Base-by-base conservation (phyloP, 2,797 vertebrate genomes). In the Apogon talboti region DNA sequence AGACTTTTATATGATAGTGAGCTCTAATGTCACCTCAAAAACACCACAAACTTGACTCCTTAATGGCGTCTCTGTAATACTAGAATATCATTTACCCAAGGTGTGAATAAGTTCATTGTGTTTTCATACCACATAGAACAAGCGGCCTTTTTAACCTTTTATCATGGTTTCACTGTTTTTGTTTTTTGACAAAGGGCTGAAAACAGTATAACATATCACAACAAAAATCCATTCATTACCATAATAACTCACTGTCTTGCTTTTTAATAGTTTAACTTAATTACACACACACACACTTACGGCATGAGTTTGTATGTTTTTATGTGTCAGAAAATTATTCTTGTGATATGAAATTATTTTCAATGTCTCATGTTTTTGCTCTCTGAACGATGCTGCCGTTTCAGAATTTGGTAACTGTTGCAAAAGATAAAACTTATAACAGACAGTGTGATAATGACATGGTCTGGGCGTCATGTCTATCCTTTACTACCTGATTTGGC, bases 51-150 rank as follows among this genome's bases (percentile, higher is more conserved):
- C 48, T 5, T 56, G 37, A 67, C 38, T 55, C 43, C 15, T 61
- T 72, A 45, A 70, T 71, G 70, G 42, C 57, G 15, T 14, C 15
- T 13, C n/a, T 69, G 71, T 76, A 74, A 84, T 13, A 38, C 15
- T 13, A 62, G 15, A 80, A 57, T 59, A 49, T 41, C 60, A 16
- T 65, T 62, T 14, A 41, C 7, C 14, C 24, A 44, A 16, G 38
- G 58, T 37, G 30, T 24, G 56, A 62, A 74, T 45, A 40, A n/a
- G 15, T 49, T 45, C 14, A 51, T 70, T 71, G 55, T 71, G 51
- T 57, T 79, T 45, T 41, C 43, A 21, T 19, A 61, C 42, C 65
- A 46, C 50, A 71, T 73, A 54, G 66, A 49, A 72, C 13, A 50
- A 15, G 7, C 33, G 40, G 19, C 3, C 33, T 35, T 44, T 59